Conservation (phyloP, 2,888 invertebrate species). For the Heliconius hortense region DNA sequence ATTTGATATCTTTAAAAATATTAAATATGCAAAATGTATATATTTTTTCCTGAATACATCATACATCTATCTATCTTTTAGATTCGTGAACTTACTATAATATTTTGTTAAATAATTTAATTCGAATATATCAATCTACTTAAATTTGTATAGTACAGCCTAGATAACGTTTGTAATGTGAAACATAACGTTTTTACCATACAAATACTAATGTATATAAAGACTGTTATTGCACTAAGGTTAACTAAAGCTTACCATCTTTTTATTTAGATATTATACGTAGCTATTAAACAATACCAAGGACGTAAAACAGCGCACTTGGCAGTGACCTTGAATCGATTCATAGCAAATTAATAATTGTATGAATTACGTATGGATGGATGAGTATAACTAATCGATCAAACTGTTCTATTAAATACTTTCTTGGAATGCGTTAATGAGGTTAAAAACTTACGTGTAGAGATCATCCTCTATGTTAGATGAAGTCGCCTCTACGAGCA, state of each 20-base stretch:
- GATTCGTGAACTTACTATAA: no score
- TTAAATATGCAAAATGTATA: no score
- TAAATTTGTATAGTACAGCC: no score
- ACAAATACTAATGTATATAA: no score
- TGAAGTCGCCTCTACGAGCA: conserved; percentile 63
- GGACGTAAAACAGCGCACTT: conserved; percentile 25
- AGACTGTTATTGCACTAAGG: no score
- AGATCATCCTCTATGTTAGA: conserved; percentile 63
- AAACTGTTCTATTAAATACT: background rate
- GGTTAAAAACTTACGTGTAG: conserved; percentile 62
- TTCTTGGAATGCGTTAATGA: background rate
- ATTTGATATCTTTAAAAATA: no score
- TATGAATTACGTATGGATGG: conserved; percentile 17
- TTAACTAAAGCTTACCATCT: background rate
- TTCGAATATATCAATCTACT: no score
- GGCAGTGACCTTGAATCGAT: conserved; percentile 35
- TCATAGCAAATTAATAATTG: conserved; percentile 10
- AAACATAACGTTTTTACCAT: no score
- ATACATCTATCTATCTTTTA: no score
- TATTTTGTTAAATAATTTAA: no score
- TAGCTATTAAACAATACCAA: conserved; percentile 12
- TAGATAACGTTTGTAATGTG: no score
- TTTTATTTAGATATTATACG: background rate
- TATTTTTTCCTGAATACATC: no score
- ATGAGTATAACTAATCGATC: background rate